A percentile compares a stretch with the other conserved stretches of the same genome.
Evolutionary conservation across 2,113 vertebrate species (phyloP).

Genomic region (Heptranchias perlo): DNA sequence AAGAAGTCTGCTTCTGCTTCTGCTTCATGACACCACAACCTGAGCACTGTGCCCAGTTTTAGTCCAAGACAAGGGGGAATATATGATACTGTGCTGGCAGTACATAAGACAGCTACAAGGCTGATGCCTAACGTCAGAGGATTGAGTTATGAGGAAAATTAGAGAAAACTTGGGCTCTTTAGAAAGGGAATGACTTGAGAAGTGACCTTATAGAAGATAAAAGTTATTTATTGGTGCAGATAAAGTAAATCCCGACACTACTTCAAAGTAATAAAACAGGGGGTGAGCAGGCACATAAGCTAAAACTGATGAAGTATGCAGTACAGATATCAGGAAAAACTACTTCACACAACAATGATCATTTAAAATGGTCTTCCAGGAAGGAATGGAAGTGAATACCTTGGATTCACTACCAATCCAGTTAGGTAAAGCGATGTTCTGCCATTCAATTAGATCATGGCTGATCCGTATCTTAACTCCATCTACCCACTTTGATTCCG

Average conservation of each 20-base stretch:
- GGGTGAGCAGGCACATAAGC: not conserved
- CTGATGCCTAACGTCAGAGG: not conserved
- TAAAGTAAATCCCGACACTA: not conserved
- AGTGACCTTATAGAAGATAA: not conserved
- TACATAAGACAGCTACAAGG: not conserved
- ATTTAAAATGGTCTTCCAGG: not conserved
- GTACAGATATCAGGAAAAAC: not conserved
- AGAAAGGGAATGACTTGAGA: not conserved
- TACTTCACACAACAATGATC: not conserved
- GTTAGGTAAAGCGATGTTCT: not conserved
- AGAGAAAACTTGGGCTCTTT: not conserved
- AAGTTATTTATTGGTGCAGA: not conserved
- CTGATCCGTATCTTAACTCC: no score
- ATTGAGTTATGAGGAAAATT: not conserved
- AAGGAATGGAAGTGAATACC: not conserved
- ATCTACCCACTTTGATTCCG: no score
- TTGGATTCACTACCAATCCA: not conserved
- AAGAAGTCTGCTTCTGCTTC: not conserved
- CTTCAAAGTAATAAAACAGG: not conserved
- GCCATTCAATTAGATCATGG: no score
- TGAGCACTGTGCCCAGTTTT: not conserved
- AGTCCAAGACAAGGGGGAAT: not conserved
- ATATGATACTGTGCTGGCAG: not conserved
- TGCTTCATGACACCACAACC: not conserved
- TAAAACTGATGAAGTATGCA: not conserved